Conservation (phyloP, 2,113 vertebrate species). For the Thinocorus orbignyianus region DNA sequence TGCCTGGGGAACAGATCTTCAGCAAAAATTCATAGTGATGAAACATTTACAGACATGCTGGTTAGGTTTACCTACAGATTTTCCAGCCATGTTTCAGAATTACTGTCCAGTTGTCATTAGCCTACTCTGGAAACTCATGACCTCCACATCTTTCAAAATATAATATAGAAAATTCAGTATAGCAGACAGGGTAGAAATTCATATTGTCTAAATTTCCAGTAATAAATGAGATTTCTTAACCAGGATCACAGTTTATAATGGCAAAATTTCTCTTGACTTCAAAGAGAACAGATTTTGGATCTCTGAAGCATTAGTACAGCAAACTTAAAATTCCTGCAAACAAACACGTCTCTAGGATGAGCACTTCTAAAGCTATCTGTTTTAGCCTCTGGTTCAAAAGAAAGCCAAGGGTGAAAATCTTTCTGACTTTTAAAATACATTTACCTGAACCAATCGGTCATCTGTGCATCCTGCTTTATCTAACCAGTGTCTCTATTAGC, state of each 20-base stretch:
- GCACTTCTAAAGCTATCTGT: background rate
- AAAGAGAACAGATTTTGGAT: background rate
- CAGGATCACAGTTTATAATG: background rate
- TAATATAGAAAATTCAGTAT: background rate
- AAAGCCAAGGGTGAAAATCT: background rate
- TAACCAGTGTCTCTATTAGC: background rate
- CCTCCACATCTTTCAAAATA: background rate
- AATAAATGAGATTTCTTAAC: background rate
- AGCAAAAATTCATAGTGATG: constrained; percentile 22
- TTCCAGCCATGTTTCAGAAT: background rate
- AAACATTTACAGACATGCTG: background rate
- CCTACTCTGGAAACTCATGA: background rate
- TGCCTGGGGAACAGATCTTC: background rate
- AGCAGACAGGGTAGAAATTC: background rate
- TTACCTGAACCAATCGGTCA: constrained; percentile 12
- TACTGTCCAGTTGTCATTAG: background rate
- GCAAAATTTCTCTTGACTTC: background rate
- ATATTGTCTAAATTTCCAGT: background rate
- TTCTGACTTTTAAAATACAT: background rate
- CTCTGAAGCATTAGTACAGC: background rate
- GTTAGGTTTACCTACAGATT: constrained; percentile 9
- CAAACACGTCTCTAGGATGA: background rate
- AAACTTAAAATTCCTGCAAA: background rate
- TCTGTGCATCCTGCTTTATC: background rate
- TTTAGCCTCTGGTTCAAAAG: background rate